Conservation (phyloP, 92 coral and sea anemone species). For the Phenganax stokvisi region DNA sequence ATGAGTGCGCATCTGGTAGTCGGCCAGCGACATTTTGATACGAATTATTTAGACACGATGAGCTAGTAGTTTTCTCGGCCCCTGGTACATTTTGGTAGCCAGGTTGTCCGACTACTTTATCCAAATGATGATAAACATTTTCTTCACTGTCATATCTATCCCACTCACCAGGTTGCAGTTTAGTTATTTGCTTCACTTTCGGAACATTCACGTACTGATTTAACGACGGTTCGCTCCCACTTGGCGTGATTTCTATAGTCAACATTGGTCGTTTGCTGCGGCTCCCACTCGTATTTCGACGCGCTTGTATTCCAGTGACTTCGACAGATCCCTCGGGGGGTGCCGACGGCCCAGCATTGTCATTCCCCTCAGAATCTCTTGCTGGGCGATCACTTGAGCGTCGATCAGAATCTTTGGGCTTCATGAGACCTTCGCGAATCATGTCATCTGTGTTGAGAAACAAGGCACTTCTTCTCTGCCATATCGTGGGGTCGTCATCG, state of each 20-base stretch:
- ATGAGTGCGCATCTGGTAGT: constrained; percentile 46
- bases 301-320: constrained; percentile 24
- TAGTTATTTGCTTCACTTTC: constrained; percentile 12
- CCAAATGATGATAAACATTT: constrained; percentile 37
- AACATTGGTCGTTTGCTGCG: constrained; percentile 26
- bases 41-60: constrained; percentile 20
- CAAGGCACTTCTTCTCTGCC: constrained; percentile 37
- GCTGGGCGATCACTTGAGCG: constrained; percentile 21
- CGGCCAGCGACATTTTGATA: constrained; percentile 26
- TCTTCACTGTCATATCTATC: constrained; percentile 37
- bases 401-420: constrained; percentile 25
- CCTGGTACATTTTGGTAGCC: constrained; percentile 33
- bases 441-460: constrained; percentile 27
- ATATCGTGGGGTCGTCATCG: constrained; percentile 16
- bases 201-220: constrained; percentile 32
- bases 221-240: constrained; percentile 36
- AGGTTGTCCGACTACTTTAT: constrained; percentile 23
- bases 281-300: constrained; percentile 18
- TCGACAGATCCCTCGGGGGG: neutral
- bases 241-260: constrained; percentile 35
- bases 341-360: neutral
- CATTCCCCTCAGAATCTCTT: neutral
- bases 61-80: neutral
- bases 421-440: constrained; percentile 35
- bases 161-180: constrained; percentile 37